phyloP scores from a whole-genome alignment of 2,888 invertebrate genomes.

The Drosophila mimica region DNA sequence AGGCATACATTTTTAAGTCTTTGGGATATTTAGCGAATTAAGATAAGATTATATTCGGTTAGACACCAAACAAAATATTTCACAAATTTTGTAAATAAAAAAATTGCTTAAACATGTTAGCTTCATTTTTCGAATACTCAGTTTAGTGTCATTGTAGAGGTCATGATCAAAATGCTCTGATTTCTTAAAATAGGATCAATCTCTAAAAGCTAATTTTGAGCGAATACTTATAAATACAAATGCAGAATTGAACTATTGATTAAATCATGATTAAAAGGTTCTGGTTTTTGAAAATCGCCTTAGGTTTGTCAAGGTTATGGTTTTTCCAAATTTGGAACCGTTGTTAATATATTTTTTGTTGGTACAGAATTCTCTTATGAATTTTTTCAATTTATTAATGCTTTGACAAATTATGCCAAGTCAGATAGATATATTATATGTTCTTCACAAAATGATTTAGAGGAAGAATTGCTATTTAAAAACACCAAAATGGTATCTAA shows the following conservation, averaged over 20 bases:
- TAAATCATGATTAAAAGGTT: background rate
- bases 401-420: background rate
- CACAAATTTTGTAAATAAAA: background rate
- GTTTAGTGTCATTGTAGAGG: background rate
- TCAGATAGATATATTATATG: background rate
- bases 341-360: background rate
- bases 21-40: background rate
- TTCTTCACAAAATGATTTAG: background rate
- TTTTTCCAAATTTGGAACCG: background rate
- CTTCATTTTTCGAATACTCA: background rate
- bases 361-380: background rate
- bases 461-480: background rate
- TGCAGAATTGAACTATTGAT: background rate
- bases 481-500: background rate
- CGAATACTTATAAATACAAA: background rate
- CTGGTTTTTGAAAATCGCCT: background rate
- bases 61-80: background rate
- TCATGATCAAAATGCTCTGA: background rate
- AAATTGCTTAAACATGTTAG: background rate
- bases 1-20: conserved; percentile 16
- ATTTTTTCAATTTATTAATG: background rate
- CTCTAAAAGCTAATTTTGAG: background rate
- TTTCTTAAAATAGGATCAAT: background rate
- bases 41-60: conserved; percentile 6
- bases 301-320: background rate